phyloP scores from a whole-genome alignment of 2,888 invertebrate species.

The Rhagonycha lutea region DNA sequence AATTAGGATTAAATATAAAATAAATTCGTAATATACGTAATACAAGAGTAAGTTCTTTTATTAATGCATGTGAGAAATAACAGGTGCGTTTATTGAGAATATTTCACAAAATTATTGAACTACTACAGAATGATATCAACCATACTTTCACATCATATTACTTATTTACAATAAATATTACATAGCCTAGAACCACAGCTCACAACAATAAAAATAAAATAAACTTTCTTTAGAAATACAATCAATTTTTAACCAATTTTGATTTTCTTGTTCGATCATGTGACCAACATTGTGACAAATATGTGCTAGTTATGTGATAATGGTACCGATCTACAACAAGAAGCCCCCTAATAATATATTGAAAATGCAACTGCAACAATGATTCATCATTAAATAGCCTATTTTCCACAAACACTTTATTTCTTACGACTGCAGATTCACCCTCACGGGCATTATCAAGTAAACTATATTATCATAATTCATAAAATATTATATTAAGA shows the following conservation, averaged over 20 bases:
- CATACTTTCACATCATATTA: neutral
- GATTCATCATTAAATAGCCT: no score
- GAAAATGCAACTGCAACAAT: no score
- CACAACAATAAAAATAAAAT: neutral
- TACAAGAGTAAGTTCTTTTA: neutral
- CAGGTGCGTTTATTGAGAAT: neutral
- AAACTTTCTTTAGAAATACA: neutral
- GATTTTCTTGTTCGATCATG: no score
- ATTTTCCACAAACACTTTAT: no score
- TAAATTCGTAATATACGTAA: neutral
- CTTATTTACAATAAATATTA: neutral
- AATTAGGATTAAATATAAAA: neutral
- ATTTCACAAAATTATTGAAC: constrained; percentile 8
- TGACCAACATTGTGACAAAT: no score
- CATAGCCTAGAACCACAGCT: neutral
- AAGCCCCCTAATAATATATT: no score
- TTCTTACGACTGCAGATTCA: no score
- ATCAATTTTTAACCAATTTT: neutral
- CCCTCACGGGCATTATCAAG: no score
- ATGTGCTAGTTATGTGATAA: no score
- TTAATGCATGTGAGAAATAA: constrained; percentile 2
- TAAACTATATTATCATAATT: no score
- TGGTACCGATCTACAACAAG: no score
- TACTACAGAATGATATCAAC: neutral
- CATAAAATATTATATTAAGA: no score